These are phyloP conservation scores for Bolinopsis microptera DNA, from an alignment of 37 sponge, comb jelly and placozoan species.

Conservation along the genomic window DNA sequence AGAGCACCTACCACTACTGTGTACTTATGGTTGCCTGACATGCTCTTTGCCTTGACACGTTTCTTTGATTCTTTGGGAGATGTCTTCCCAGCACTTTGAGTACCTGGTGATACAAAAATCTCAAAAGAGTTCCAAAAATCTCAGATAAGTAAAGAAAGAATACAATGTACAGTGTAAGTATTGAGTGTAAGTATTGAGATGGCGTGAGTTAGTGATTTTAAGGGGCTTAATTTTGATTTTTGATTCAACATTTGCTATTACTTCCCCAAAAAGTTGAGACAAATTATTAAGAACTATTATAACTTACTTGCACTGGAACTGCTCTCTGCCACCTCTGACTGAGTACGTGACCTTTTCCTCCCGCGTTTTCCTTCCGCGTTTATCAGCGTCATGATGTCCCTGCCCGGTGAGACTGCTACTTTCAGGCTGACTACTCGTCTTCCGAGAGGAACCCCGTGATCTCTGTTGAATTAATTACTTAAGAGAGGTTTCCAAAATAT, in stretches of 20 bases:
- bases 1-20: background rate
- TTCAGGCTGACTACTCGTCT: background rate
- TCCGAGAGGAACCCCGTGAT: background rate
- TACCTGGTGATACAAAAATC: too few relatives aligned
- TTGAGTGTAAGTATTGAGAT: too few relatives aligned
- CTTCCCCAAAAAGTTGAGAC: too few relatives aligned
- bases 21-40: background rate
- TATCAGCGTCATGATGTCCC: slow-evolving; percentile 1
- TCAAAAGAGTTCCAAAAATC: too few relatives aligned
- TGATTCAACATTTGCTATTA: too few relatives aligned
- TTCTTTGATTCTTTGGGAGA: background rate
- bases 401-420: background rate
- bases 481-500: background rate
- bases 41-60: background rate
- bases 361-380: background rate
- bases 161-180: too few relatives aligned
- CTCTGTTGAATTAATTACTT: background rate
- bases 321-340: background rate
- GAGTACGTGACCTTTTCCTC: background rate
- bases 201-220: too few relatives aligned
- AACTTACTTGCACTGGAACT: too few relatives aligned
- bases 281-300: too few relatives aligned
- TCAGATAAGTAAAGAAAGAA: too few relatives aligned
- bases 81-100: background rate
- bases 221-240: too few relatives aligned